Base-by-base conservation (phyloP, 2,888 invertebrate genomes). In the Odontomyia ornata region DNA sequence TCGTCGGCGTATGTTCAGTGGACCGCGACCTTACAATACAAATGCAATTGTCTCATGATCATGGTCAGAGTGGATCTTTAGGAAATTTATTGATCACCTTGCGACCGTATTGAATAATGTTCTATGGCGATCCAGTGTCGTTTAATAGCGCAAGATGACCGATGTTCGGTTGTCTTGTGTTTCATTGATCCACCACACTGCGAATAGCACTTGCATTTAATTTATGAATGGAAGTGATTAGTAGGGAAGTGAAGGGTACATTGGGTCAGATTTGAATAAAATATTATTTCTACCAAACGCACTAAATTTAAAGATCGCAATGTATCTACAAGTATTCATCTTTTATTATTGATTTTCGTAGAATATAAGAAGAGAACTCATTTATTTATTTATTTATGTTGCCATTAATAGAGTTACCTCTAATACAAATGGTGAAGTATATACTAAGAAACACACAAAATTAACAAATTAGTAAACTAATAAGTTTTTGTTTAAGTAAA, bases 81-180 rank as follows among this genome's bases (percentile, higher is more conserved):
- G 36, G 23, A 36, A 36, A 73, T 73, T 73, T 73, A 73, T 73
- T 60, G 73, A 73, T 73, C 73, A 73, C 57, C 56, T 57, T 56
- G 57, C 30, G 60, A 60, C 60, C 73, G 57, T 73, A 57, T 73
- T 60, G 56, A 73, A 57, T 73, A 73, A n/a, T 69, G 46, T 60
- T 18, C 64, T 25, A 4, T 18, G n/a, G 18, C 13, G 36, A 21
- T 60, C 60, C 52, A 18, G 36, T 36, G 46, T 57, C 30, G 57
- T 56, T 28, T 27, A 36, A 60, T 60, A 73, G 57, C 18, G 69
- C 46, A 57, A 73, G 57, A 73, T 73, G 60, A 73, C 57, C 73
- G 36, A 73, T 57, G 73, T 57, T 43, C 23, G 11, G 18, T 60
- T 30, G 73, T 57, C 56, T 52, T 23, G 21, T 47, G 69, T 9